Percentiles rank a stretch among this genome's conserved stretches.
phyloP scores from a whole-genome alignment of 2,113 vertebrate species.

The Poecile atricapillus region DNA sequence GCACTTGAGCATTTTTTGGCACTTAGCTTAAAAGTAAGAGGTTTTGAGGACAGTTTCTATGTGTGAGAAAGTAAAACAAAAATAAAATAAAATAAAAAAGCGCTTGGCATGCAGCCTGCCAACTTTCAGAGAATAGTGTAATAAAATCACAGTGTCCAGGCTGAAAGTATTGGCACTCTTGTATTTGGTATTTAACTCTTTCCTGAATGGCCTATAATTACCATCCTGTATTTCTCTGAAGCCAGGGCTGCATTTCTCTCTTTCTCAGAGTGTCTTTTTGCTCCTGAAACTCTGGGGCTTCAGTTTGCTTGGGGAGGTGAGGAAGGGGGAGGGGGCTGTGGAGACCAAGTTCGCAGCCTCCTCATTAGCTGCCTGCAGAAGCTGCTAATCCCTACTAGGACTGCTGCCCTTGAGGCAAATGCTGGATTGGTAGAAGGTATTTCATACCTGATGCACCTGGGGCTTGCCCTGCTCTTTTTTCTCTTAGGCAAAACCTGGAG shows the following conservation, averaged over 20 bases:
- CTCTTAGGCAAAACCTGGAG: background rate
- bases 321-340: background rate
- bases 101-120: slow-evolving; percentile 26
- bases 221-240: background rate
- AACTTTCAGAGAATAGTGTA: slow-evolving; percentile 3
- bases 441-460: background rate
- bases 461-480: background rate
- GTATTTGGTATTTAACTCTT: background rate
- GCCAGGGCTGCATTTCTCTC: background rate
- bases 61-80: slow-evolving; percentile 37
- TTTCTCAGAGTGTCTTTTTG: background rate
- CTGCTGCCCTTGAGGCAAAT: background rate
- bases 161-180: background rate
- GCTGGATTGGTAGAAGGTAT: background rate
- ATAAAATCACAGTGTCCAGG: background rate
- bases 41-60: slow-evolving; percentile 55
- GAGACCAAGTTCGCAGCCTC: background rate
- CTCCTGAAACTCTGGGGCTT: background rate
- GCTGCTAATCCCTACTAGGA: background rate
- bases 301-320: fast-evolving
- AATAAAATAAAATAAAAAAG: background rate
- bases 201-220: background rate
- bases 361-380: background rate
- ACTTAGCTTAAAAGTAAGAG: slow-evolving; percentile 50
- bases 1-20: slow-evolving; percentile 52